Percentiles rank a stretch among this genome's conserved stretches.
phyloP scores from a whole-genome alignment of 2,797 vertebrate species.

The Smutsia gigantea region DNA sequence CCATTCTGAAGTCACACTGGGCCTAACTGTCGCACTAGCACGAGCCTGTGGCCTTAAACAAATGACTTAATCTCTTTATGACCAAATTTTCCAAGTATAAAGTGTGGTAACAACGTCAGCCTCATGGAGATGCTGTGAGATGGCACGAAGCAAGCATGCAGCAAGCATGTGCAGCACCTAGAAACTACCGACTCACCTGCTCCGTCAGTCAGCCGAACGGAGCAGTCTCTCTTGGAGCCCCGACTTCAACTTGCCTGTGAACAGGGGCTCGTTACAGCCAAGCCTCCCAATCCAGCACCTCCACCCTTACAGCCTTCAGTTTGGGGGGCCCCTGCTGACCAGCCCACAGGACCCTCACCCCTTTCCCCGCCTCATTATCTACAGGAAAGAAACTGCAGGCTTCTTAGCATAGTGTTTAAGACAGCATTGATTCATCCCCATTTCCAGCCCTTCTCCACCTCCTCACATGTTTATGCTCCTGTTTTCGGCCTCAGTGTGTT shows the following conservation, averaged over 20 bases:
- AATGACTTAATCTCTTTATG: neutral
- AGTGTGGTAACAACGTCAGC: neutral
- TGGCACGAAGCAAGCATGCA: neutral
- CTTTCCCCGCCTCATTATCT: neutral
- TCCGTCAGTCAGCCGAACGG: neutral
- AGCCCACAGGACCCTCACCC: neutral
- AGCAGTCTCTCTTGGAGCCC: neutral
- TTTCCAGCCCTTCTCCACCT: neutral
- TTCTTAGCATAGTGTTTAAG: neutral
- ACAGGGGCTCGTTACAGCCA: neutral
- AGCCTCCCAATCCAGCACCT: neutral
- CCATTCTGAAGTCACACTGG: neutral
- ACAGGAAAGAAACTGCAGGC: neutral
- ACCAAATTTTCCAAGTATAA: neutral
- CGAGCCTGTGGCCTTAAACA: neutral
- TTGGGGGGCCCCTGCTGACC: neutral
- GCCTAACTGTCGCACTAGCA: neutral
- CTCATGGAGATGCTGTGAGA: neutral
- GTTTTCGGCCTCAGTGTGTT: neutral
- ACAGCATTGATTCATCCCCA: neutral
- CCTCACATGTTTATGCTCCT: neutral
- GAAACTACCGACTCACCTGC: neutral
- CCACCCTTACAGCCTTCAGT: neutral
- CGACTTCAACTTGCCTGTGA: neutral
- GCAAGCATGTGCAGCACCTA: no score